These are phyloP conservation scores for Condylura cristata DNA, from an alignment of 2,113 vertebrate species.

Conservation along the genomic window DNA sequence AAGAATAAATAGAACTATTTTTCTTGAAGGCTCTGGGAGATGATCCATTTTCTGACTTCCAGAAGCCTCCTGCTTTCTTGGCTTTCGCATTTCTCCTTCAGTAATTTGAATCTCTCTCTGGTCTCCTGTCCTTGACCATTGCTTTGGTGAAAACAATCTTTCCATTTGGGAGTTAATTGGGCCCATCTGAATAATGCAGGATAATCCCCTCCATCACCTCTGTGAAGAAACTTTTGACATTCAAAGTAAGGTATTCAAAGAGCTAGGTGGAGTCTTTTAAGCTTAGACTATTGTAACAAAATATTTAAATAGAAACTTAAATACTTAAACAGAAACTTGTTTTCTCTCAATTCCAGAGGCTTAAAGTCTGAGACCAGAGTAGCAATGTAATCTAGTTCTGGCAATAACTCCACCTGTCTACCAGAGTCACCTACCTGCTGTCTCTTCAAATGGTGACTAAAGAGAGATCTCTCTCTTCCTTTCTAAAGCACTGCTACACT, in stretches of 20 bases:
- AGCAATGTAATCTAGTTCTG: background rate
- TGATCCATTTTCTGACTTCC: background rate
- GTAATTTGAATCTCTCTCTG: background rate
- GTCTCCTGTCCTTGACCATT: too few species aligned
- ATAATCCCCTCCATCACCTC: background rate
- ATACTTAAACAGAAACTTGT: too few species aligned
- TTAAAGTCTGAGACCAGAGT: background rate
- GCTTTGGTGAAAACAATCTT: too few species aligned
- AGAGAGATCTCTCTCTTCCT: background rate
- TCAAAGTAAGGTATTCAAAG: background rate
- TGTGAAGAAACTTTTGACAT: background rate
- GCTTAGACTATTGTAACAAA: background rate
- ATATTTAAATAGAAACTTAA: too few species aligned
- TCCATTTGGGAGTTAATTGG: too few species aligned
- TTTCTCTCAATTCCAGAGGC: too few species aligned
- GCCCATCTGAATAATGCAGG: too few species aligned
- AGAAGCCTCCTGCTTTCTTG: background rate
- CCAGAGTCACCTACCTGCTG: background rate
- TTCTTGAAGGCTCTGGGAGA: background rate
- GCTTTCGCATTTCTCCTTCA: background rate
- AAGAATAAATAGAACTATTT: background rate
- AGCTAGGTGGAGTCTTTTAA: background rate
- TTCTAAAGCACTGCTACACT: too few species aligned
- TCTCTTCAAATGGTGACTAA: background rate
- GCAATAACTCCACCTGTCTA: too few species aligned